These are phyloP conservation scores for Esox masquinongy DNA, from an alignment of 2,797 vertebrate species.

Conservation along the genomic window DNA sequence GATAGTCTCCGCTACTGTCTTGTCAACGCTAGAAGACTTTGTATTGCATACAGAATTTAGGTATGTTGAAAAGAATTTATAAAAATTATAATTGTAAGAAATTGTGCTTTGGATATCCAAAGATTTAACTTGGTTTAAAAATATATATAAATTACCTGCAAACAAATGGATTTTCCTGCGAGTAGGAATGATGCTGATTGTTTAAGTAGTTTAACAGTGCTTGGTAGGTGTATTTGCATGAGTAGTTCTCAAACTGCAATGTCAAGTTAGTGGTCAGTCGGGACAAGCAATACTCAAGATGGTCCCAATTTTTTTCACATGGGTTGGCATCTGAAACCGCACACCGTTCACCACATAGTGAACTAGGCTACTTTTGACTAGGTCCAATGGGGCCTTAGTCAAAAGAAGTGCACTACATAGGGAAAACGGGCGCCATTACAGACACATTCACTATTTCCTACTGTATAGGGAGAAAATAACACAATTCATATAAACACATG, in stretches of 20 bases:
- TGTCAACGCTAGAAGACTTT: conserved; percentile 64
- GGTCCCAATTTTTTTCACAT: conserved; percentile 55
- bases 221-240: conserved; percentile 38
- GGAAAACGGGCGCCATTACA: not conserved
- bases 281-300: conserved; percentile 44
- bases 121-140: conserved; percentile 40
- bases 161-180: conserved; percentile 45
- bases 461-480: conserved; percentile 51
- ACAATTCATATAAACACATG: conserved; percentile 56
- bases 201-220: conserved; percentile 48
- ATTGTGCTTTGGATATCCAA: conserved; percentile 71
- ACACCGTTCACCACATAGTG: not conserved
- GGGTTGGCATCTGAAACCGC: conserved; percentile 32
- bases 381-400: no score
- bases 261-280: conserved; percentile 27
- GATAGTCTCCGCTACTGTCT: conserved; percentile 71
- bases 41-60: conserved; percentile 79
- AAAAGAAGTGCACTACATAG: conserved; percentile 15
- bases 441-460: conserved; percentile 5
- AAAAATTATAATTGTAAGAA: conserved; percentile 67
- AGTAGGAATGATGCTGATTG: conserved; percentile 47
- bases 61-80: conserved; percentile 56
- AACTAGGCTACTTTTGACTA: not conserved
- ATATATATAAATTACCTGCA: conserved; percentile 58
- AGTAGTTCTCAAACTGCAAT: conserved; percentile 36